Evolutionary conservation across 2,888 invertebrate species (phyloP).

Genomic region (Ormia ochracea): DNA sequence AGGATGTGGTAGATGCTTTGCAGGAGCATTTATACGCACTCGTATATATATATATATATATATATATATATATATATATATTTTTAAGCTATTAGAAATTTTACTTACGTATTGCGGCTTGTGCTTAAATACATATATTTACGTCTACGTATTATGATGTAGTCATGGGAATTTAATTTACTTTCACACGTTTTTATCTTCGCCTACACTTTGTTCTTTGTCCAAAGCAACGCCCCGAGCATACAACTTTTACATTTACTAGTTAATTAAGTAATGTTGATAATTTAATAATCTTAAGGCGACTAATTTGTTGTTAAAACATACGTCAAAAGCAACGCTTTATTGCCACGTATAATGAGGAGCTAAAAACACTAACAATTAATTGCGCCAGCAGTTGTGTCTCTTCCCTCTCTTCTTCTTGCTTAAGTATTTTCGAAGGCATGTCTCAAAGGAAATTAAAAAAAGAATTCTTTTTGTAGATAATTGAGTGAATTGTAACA

Average conservation of each 20-base stretch:
- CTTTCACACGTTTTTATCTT: constrained; percentile 27
- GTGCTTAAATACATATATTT: constrained; percentile 1
- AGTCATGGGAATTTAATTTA: constrained; percentile 20
- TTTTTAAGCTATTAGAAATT: background rate
- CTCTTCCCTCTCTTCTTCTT: background rate
- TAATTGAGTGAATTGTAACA: too few relatives aligned
- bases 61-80: too few relatives aligned
- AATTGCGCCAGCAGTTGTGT: constrained; percentile 7
- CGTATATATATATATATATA: too few relatives aligned
- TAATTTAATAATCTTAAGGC: constrained; percentile 69
- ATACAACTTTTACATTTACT: constrained; percentile 71
- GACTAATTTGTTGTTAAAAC: constrained; percentile 45
- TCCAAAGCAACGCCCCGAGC: background rate
- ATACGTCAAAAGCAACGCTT: constrained; percentile 21
- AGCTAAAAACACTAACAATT: background rate
- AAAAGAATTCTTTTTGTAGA: too few relatives aligned
- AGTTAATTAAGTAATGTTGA: constrained; percentile 70
- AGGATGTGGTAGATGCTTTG: background rate
- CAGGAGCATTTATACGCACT: background rate
- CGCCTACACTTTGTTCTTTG: background rate
- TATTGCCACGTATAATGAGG: background rate
- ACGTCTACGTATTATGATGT: background rate
- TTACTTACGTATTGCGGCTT: background rate
- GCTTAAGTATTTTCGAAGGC: background rate
- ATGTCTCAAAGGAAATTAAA: background rate